A percentile compares a stretch with the other conserved stretches of the same genome.
Evolutionary conservation across 2,888 invertebrate genomes (phyloP).

Genomic region (Ennomos fuscantarius): DNA sequence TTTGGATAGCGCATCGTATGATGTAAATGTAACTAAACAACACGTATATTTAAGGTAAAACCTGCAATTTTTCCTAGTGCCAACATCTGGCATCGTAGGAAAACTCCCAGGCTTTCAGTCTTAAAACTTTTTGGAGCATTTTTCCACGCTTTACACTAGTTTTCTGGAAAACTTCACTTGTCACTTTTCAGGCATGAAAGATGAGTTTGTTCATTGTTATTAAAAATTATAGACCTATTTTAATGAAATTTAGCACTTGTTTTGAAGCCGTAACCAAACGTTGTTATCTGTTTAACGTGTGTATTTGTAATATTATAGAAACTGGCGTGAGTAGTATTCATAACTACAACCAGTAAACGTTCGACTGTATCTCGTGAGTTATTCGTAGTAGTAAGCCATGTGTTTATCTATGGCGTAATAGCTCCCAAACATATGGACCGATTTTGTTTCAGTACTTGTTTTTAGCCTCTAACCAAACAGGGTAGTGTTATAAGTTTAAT

Average conservation of each 20-base stretch:
- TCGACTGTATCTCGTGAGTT: too few relatives aligned
- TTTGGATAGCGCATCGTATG: background rate
- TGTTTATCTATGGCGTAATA: too few relatives aligned
- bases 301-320: too few relatives aligned
- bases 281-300: too few relatives aligned
- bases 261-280: too few relatives aligned
- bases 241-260: background rate
- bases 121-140: constrained; percentile 26
- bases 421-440: too few relatives aligned
- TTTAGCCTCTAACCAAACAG: too few relatives aligned
- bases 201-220: constrained; percentile 12
- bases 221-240: background rate
- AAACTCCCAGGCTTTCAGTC: constrained; percentile 28
- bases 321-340: too few relatives aligned
- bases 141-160: constrained; percentile 25
- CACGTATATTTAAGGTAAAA: constrained; percentile 23
- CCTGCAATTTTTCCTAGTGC: constrained; percentile 33
- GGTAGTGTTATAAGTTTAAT: too few relatives aligned
- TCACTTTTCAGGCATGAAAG: constrained; percentile 21
- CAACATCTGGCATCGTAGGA: constrained; percentile 30
- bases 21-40: constrained; percentile 3
- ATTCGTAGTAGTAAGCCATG: too few relatives aligned
- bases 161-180: constrained; percentile 19
- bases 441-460: too few relatives aligned
- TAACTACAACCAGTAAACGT: too few relatives aligned